Conservation (phyloP, 1,140 invertebrate species). For the Proales similis region DNA sequence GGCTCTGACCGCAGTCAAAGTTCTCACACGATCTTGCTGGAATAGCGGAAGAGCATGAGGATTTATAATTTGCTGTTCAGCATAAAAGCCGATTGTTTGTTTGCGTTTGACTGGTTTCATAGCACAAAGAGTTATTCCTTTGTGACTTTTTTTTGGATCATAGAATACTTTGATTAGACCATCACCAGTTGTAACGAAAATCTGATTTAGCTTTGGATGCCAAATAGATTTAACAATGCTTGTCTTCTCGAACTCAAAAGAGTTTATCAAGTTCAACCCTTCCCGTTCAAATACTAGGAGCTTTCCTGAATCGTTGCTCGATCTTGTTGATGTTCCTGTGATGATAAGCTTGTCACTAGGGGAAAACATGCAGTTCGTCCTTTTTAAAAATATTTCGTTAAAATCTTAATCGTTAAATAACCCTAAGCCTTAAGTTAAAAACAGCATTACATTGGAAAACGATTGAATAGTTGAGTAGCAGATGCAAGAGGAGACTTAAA, state of each 20-base stretch:
- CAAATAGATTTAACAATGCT: slow-evolving; percentile 77
- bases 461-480: slow-evolving; percentile 66
- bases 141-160: slow-evolving; percentile 70
- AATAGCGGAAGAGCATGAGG: slow-evolving; percentile 89
- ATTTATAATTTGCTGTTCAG: slow-evolving; percentile 43
- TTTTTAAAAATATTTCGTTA: slow-evolving; percentile 52
- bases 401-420: no score
- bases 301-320: slow-evolving; percentile 63
- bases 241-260: slow-evolving; percentile 55
- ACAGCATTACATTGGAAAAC: slow-evolving; percentile 63
- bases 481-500: slow-evolving; percentile 70
- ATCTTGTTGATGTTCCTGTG: slow-evolving; percentile 61
- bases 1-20: slow-evolving; percentile 51
- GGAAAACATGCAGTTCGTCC: slow-evolving; percentile 83
- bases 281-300: slow-evolving; percentile 73
- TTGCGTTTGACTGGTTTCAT: slow-evolving; percentile 68
- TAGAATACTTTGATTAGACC: slow-evolving; percentile 83
- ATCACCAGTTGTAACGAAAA: slow-evolving; percentile 84
- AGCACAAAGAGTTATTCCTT: slow-evolving; percentile 64
- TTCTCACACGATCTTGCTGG: slow-evolving; percentile 78
- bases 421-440: neutral
- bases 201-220: slow-evolving; percentile 94
- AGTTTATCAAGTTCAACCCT: slow-evolving; percentile 62
- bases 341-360: slow-evolving; percentile 81
- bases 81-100: slow-evolving; percentile 63